Percentiles rank a stretch among this genome's conserved stretches.
Evolutionary conservation across 2,797 vertebrate species (phyloP).

Genomic region (Syncerus caffer): DNA sequence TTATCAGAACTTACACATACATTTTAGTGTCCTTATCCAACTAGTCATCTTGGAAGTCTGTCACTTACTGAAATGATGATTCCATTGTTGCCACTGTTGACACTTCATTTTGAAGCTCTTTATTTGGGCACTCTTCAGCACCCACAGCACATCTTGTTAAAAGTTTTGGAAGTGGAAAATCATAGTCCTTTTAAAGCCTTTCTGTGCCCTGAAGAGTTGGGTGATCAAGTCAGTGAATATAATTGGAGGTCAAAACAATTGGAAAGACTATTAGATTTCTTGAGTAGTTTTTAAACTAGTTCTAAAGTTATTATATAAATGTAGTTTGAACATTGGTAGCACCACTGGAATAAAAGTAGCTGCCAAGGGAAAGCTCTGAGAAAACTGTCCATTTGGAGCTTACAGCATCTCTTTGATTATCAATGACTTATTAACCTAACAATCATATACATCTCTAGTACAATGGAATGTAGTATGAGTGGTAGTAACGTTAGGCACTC

Average conservation of each 20-base stretch:
- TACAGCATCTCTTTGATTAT: constrained; percentile 29
- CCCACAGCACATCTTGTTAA: constrained; percentile 12
- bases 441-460: neutral
- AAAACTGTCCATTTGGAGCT: neutral
- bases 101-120: neutral
- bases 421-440: constrained; percentile 26
- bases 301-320: neutral
- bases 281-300: constrained; percentile 31
- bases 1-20: neutral
- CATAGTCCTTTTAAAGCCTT: neutral
- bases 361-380: constrained; percentile 18
- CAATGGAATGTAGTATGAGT: neutral
- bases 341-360: neutral
- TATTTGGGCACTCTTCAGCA: neutral
- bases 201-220: neutral
- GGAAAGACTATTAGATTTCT: constrained; percentile 23
- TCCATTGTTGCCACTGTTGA: neutral
- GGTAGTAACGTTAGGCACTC: neutral
- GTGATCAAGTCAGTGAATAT: neutral
- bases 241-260: constrained; percentile 29
- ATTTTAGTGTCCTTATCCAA: neutral
- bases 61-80: neutral
- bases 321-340: neutral
- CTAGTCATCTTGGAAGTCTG: neutral
- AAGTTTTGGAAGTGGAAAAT: neutral